Base-by-base conservation (phyloP, 2,888 invertebrate species). In the Oxycera nigricornis region DNA sequence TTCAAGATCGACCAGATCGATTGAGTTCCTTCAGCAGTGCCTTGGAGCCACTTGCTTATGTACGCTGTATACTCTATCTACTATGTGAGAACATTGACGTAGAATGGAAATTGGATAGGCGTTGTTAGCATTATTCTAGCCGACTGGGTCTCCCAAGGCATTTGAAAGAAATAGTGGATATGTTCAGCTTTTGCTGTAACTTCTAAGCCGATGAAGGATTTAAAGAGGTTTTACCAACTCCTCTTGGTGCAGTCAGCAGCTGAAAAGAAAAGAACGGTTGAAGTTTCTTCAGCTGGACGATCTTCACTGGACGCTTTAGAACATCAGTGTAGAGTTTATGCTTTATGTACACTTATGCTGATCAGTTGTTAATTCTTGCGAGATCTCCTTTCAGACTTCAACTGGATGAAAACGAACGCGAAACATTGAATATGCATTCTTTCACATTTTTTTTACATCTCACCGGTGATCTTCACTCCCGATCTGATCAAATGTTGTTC, bases 311-410 rank as follows among this genome's bases (percentile, higher is more conserved):
- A 7, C 20, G 30, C 61, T n/a, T 14, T 17, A 3, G 17, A 61
- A 3, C 61, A 17, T 61, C n/a, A n/a, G 55, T 4, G 24, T 55
- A 20, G 52, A 55, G 74, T 72, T 61, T 74, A 74, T 76, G 74
- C 74, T 76, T 76, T 76, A 76, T 76, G 76, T 73, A 72, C 73
- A 68, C 68, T 73, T 76, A 76, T 76, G 76, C 61, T 76, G 76
- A 76, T 76, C 76, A 68, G 76, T 59, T 73, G 67, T 39, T 72
- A 61, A 65, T 72, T 67, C 68, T 46, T 2, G 11, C 65, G 65
- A 65, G 39, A 28, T 41, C 41, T 35, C 39, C 41, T 2, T 41
- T 41, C 41, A 41, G 24, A 11, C 65, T 17, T 41, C 65, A 65
- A 65, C 35, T 35, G 62, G 62, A 62, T 62, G 39, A 68, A 46